Evolutionary conservation across 2,113 vertebrate species (phyloP), one percentile per base, ranked within the genome.

Genomic region (Marcusenius ussheri): DNA sequence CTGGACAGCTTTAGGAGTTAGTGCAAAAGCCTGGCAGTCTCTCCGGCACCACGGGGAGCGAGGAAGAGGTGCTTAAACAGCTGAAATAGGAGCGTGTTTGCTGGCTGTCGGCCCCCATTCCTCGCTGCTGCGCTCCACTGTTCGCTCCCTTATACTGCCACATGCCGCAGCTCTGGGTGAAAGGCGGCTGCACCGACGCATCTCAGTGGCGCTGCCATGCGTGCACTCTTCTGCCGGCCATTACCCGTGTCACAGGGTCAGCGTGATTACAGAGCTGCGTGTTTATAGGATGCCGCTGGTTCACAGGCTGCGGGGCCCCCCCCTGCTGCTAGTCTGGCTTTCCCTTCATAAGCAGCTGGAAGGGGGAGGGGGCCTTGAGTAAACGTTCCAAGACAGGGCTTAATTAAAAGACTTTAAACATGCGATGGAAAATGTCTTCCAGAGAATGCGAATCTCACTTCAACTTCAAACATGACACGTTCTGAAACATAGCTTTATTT

Each of bases 371-470:
- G 90, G 91, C 62, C 85, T 91, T 92, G 91, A 90, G 90, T 87
- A 89, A 89, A 90, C 90, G 91, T 87, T 92, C 92, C 90, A 93
- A 89, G 88, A 90, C 90, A 91, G 77, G 91, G 93, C 90, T 93
- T 90, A 91, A 92, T 93, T 92, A 92, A 90, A 62, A 53, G 90
- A 90, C 58, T 89, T 62, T 24, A 62, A 84, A 93, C 90, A 58
- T 90, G 66, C 13, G 49, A 80, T n/a, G 39, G 89, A 80, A 51
- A 88, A 27, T 39, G 47, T 17, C n/a, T 87, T 87, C 46, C 49
- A 31, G 85, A 51, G 49, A 27, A 87, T 87, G 85, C n/a, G 42
- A 88, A 27, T 24, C 31, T 27, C 6, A 24, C 51, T 31, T 24
- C 21, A 53, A 2, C 27, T n/a, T 45, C 56, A 62, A 8, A 84